These are phyloP conservation scores for Ophion costatus DNA, from an alignment of 2,888 invertebrate genomes.

Conservation along the genomic window DNA sequence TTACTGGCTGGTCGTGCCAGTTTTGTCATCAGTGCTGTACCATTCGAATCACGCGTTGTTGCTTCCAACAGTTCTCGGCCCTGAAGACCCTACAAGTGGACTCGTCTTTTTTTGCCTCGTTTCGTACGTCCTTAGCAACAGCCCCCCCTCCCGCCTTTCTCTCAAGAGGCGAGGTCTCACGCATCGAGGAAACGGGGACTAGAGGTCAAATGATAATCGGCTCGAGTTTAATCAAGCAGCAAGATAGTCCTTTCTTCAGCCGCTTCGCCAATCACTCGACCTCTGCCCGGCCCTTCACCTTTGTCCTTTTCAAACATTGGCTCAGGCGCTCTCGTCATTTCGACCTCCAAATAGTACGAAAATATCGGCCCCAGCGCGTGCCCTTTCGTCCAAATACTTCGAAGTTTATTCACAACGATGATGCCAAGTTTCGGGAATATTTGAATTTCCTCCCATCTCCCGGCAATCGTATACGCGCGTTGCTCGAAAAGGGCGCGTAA, in stretches of 20 bases:
- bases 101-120: conserved; percentile 14
- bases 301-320: conserved; percentile 63
- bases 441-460: no score
- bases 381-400: not conserved
- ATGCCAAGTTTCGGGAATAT: not conserved
- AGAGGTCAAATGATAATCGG: conserved; percentile 60
- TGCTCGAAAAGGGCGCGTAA: conserved; percentile 20
- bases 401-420: not conserved
- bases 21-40: conserved; percentile 11
- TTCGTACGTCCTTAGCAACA: not conserved
- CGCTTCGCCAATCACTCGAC: conserved; percentile 33
- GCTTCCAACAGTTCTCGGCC: not conserved
- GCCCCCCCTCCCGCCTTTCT: not conserved
- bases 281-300: conserved; percentile 58
- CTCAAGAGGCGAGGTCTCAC: conserved; percentile 23
- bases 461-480: conserved; percentile 6
- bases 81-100: conserved; percentile 37
- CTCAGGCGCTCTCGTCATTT: conserved; percentile 56
- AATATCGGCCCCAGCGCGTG: not conserved
- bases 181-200: conserved; percentile 40
- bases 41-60: conserved; percentile 12
- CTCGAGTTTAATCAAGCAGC: conserved; percentile 56
- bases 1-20: not conserved
- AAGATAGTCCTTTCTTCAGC: conserved; percentile 19
- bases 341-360: not conserved